These are phyloP conservation scores for Cyprinella venusta DNA, from an alignment of 2,797 vertebrate genomes.

Conservation along the genomic window DNA sequence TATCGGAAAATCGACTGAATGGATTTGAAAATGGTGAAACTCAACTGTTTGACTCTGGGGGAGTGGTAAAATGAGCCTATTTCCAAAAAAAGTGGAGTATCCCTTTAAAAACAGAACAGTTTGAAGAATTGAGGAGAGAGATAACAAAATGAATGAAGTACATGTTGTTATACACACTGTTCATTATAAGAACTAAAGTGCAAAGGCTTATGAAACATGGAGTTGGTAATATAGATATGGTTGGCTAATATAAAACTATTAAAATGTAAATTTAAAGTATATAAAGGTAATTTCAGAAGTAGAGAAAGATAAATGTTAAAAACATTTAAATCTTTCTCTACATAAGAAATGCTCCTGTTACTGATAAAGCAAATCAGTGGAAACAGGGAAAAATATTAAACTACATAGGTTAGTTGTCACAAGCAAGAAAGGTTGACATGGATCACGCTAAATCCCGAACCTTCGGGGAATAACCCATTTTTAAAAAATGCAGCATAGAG, in stretches of 20 bases:
- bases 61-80: no score
- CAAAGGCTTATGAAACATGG: not conserved
- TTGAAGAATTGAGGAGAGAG: not conserved
- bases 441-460: no score
- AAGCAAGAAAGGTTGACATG: no score
- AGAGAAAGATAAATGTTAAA: not conserved
- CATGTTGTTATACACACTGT: not conserved
- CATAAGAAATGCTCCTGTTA: not conserved
- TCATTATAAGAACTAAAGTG: not conserved
- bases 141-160: not conserved
- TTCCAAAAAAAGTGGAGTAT: no score
- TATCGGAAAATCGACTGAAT: no score
- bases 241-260: not conserved
- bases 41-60: no score
- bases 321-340: not conserved
- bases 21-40: no score
- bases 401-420: no score
- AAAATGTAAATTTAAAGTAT: not conserved
- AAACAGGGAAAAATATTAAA: no score
- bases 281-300: not conserved
- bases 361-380: not conserved
- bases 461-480: no score
- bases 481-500: no score
- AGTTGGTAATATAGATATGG: no score
- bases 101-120: not conserved